Conservation (phyloP, 1,140 invertebrate species). For the Lepidurus arcticus region DNA sequence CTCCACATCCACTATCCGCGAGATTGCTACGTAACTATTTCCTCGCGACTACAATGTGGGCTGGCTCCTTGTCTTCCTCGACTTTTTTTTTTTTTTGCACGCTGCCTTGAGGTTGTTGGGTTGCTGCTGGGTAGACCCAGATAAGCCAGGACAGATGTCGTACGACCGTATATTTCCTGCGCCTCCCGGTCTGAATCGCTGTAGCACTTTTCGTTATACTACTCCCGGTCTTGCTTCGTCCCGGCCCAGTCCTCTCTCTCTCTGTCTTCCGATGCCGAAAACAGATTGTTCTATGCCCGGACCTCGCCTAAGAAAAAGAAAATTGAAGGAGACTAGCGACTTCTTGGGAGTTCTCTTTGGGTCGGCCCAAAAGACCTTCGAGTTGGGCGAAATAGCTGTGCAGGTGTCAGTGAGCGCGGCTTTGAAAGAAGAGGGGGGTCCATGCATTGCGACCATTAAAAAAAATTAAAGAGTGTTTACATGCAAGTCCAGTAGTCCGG, state of each 20-base stretch:
- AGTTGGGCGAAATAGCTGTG: no score
- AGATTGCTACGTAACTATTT: constrained; percentile 19
- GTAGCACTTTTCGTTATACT: background rate
- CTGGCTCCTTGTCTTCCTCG: constrained; percentile 1
- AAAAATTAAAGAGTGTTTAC: background rate
- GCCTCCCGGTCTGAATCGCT: background rate
- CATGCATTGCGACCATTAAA: background rate
- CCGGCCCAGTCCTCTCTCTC: background rate
- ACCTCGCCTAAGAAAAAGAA: background rate
- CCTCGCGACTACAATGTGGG: constrained; percentile 12
- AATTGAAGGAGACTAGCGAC: background rate
- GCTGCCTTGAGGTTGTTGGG: background rate
- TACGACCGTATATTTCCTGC: constrained; percentile 5
- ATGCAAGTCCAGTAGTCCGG: constrained; percentile 15
- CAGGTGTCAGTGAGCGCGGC: no score
- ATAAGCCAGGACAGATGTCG: constrained; percentile 5
- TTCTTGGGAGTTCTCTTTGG: constrained; percentile 8
- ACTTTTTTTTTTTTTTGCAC: background rate
- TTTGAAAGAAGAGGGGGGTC: background rate
- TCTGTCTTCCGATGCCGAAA: background rate
- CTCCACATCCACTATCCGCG: background rate
- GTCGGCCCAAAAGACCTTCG: background rate
- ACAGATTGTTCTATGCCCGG: background rate
- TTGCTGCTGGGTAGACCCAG: constrained; percentile 4
- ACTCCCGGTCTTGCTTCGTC: background rate